Base-by-base conservation (phyloP, 2,888 invertebrate genomes). In the Liopterus haemorrhoidalis region DNA sequence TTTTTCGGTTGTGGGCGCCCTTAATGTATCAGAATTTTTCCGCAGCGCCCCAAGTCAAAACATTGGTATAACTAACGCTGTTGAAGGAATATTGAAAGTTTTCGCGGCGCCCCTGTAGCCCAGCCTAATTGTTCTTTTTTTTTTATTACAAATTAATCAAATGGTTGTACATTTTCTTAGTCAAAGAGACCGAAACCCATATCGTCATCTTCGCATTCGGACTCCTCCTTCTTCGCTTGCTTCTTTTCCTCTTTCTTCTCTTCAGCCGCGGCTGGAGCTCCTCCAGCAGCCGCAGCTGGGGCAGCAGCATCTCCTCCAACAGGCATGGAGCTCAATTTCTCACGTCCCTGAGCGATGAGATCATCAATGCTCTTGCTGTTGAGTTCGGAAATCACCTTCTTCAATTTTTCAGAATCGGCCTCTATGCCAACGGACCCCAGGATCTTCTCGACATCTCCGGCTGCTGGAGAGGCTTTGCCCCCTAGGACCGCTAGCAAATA, bases 181-280 rank as follows among this genome's bases (percentile, higher is more conserved):
- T 90, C 90, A 67, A 91, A 91, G 56, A 91, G 84, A 74, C 94
- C 95, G 71, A 97, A 94, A 70, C 96, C 96, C 95, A 97, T 95
- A 72, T 96, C 96, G 58, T 95, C 95, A 63, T 92, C 92, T 54
- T 94, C 94, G n/a, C 86, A 86, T 64, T 90, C 90, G n/a, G 85
- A 79, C 59, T 85, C 91, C 57, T 84, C 88, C 64, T 92, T 85
- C 76, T 85, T 86, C 63, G 85, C 78, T 61, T 82, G 81, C 64
- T 85, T 85, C 70, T 84, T 81, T 55, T 84, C 81, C 69, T 87
- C 87, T 81, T 82, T 83, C 52, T 78, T 80, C 57, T 76, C 82
- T n/a, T n/a, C n/a, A 25, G 70, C 73, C 28, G 73, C 71, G 50
- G 74, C 74, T 20, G 78, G 76, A 15, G 74, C 73, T 2, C 77